phyloP scores from a whole-genome alignment of 2,797 vertebrate genomes.

The Poeciliopsis paucimaculata region DNA sequence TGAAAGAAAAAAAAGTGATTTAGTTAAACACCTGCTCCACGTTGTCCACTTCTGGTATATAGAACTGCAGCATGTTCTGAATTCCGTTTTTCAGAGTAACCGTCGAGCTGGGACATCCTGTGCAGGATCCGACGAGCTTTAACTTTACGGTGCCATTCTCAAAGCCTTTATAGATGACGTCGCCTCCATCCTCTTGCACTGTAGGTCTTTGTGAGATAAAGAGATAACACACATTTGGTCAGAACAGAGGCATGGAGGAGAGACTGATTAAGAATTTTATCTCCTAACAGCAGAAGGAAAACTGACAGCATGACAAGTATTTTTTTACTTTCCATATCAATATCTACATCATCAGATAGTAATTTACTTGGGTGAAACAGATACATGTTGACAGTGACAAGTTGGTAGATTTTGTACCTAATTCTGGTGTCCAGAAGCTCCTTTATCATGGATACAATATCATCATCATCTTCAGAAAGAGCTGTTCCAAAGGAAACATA shows the following conservation, averaged over 20 bases:
- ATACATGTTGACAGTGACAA: neutral
- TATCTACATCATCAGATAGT: neutral
- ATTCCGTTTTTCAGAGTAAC: constrained; percentile 84
- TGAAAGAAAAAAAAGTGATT: neutral
- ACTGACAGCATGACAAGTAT: neutral
- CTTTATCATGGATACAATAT: constrained; percentile 85
- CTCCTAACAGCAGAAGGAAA: constrained; percentile 3
- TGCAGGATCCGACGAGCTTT: constrained; percentile 85
- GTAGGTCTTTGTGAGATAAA: constrained; percentile 77
- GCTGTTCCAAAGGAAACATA: constrained; percentile 59
- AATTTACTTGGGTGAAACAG: neutral
- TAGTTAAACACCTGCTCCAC: constrained; percentile 82
- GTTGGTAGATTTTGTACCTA: constrained; percentile 68
- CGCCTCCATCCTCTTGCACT: constrained; percentile 86
- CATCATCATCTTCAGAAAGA: constrained; percentile 83
- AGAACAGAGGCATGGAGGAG: constrained; percentile 30
- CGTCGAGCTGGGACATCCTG: constrained; percentile 84
- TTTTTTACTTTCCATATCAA: neutral
- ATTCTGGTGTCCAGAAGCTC: constrained; percentile 86
- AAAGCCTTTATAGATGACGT: constrained; percentile 85
- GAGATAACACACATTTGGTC: constrained; percentile 1
- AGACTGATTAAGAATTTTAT: constrained; percentile 20
- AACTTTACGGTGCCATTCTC: constrained; percentile 82
- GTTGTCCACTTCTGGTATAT: constrained; percentile 82
- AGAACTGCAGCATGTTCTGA: constrained; percentile 88